A percentile compares a stretch with the other conserved stretches of the same genome.
Conservation (phyloP, 2,797 vertebrate genomes). For the Antrozous pallidus region DNA sequence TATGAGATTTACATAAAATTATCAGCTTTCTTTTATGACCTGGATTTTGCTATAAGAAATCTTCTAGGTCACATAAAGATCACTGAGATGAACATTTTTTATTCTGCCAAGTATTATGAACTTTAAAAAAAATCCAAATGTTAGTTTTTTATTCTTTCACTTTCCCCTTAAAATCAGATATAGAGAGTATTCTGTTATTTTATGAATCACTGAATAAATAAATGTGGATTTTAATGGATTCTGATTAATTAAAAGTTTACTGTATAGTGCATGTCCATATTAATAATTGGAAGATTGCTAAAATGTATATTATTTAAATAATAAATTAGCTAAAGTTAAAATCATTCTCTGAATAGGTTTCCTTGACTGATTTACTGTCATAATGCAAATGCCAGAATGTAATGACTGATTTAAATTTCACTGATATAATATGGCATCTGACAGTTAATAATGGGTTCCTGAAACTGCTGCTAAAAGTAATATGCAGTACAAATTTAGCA, state of each 20-base stretch:
- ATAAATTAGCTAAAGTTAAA: conserved; percentile 60
- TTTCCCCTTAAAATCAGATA: not conserved
- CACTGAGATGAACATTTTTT: not conserved
- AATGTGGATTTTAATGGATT: not conserved
- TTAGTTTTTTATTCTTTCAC: not conserved
- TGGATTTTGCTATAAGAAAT: conserved; percentile 14
- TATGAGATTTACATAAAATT: not conserved
- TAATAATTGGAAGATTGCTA: not conserved
- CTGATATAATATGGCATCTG: conserved; percentile 68
- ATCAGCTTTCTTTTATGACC: not conserved
- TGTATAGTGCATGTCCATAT: not conserved
- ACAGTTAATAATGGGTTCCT: conserved; percentile 67
- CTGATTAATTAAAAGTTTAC: conserved; percentile 13
- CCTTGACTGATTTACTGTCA: conserved; percentile 52
- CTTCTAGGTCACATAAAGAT: not conserved
- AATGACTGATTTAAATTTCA: conserved; percentile 62
- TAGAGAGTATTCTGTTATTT: not conserved
- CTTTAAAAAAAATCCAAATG: not conserved
- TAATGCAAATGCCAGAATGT: conserved; percentile 63
- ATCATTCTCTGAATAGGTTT: conserved; percentile 38
- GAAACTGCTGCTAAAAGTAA: conserved; percentile 64
- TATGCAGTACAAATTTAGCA: conserved; percentile 60
- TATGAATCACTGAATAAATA: not conserved
- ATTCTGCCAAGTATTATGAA: not conserved
- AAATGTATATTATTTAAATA: conserved; percentile 48